These are phyloP conservation scores for Dendroctonus valens DNA, from an alignment of 1,140 invertebrate species.

Conservation along the genomic window DNA sequence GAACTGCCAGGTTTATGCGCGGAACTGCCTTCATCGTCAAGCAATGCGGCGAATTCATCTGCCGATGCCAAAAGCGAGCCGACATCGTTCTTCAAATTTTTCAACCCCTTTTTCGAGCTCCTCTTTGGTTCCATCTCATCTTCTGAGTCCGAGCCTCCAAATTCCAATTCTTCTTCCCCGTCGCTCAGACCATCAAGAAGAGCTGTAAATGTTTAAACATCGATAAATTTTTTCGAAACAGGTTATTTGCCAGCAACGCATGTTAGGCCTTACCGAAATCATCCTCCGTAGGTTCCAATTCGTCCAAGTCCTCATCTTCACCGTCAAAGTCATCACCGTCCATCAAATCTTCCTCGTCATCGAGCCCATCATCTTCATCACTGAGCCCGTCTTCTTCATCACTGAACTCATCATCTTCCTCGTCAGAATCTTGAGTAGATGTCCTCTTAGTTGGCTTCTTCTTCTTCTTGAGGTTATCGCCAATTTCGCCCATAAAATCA, in stretches of 20 bases:
- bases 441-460: conserved; percentile 44
- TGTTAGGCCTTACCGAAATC: conserved; percentile 43
- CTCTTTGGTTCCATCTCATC: conserved; percentile 31
- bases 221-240: too few relatives aligned
- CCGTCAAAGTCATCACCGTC: conserved; percentile 53
- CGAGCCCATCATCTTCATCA: conserved; percentile 51
- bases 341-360: conserved; percentile 30
- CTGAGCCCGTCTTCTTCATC: conserved; percentile 32
- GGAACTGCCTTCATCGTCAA: conserved; percentile 48
- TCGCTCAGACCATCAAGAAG: conserved; percentile 39
- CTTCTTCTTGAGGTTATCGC: conserved; percentile 49
- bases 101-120: conserved; percentile 32
- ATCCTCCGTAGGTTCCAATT: conserved; percentile 51
- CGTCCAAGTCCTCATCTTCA: conserved; percentile 40
- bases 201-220: conserved; percentile 19
- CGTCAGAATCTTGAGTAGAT: background rate
- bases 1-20: conserved; percentile 45
- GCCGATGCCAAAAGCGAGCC: conserved; percentile 48
- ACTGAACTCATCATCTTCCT: background rate
- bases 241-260: background rate
- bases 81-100: conserved; percentile 36
- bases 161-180: conserved; percentile 39
- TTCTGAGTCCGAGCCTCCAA: conserved; percentile 35
- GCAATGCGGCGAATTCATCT: conserved; percentile 49
- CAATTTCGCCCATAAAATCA: conserved; percentile 58